Evolutionary conservation across 2,797 vertebrate genomes (phyloP).

Genomic region (Anableps anableps): DNA sequence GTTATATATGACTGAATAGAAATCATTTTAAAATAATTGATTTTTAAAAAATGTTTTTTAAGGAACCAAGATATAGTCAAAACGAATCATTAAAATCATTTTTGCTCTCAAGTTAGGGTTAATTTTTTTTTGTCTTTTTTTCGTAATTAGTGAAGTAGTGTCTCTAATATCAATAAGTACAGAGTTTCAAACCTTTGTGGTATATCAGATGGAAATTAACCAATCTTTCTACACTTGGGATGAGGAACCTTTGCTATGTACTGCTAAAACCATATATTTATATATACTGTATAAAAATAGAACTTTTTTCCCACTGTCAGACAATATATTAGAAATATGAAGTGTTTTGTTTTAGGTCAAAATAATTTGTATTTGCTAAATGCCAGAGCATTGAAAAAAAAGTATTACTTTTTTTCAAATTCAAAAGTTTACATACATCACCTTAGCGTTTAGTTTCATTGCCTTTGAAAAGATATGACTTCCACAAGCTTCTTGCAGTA

Average conservation of each 20-base stretch:
- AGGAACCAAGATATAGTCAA: background rate
- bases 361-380: too few relatives aligned
- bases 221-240: too few relatives aligned
- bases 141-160: background rate
- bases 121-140: too few relatives aligned
- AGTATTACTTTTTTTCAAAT: background rate
- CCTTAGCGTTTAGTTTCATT: too few relatives aligned
- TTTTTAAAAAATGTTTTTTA: background rate
- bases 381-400: too few relatives aligned
- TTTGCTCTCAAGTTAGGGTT: background rate
- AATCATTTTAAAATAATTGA: background rate
- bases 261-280: background rate
- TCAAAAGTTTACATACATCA: too few relatives aligned
- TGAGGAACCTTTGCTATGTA: background rate
- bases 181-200: too few relatives aligned
- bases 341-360: too few relatives aligned
- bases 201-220: too few relatives aligned
- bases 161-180: background rate
- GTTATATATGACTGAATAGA: background rate
- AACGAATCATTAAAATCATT: background rate
- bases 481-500: too few relatives aligned
- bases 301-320: background rate
- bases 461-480: too few relatives aligned
- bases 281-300: background rate
- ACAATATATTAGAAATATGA: background rate